phyloP scores from a whole-genome alignment of 1,140 invertebrate species.

The Drosophila nebulosa region DNA sequence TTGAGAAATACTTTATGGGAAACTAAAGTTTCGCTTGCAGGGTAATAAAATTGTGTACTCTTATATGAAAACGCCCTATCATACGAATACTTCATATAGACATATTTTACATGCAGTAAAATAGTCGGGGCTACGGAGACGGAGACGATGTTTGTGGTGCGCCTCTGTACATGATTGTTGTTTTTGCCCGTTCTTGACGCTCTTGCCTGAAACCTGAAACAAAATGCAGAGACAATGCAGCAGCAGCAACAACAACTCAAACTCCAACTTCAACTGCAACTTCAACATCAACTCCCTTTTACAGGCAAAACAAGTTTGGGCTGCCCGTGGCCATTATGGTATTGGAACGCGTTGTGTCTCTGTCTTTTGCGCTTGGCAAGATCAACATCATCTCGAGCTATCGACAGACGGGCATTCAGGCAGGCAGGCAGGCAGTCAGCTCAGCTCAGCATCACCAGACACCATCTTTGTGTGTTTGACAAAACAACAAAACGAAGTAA shows the following conservation, averaged over 20 bases:
- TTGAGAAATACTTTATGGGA: background rate
- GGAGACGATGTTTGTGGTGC: no score
- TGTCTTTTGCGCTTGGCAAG: slow-evolving; percentile 63
- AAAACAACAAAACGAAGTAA: background rate
- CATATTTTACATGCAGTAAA: background rate
- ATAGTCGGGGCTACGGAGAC: no score
- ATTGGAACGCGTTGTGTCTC: slow-evolving; percentile 18
- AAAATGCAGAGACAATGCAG: slow-evolving; percentile 71
- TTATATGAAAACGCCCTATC: background rate
- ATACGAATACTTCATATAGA: background rate
- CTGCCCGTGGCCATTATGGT: slow-evolving; percentile 59
- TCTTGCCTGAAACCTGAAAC: slow-evolving; percentile 77
- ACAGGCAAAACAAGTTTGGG: slow-evolving; percentile 76
- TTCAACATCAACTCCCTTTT: slow-evolving; percentile 67
- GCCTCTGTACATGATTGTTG: slow-evolving; percentile 36
- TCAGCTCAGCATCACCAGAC: slow-evolving; percentile 49
- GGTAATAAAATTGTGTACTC: background rate
- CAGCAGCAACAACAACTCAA: slow-evolving; percentile 23
- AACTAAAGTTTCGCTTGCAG: background rate
- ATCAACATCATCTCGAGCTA: slow-evolving; percentile 77
- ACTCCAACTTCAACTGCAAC: slow-evolving; percentile 15
- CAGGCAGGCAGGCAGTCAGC: slow-evolving; percentile 8
- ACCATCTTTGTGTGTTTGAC: slow-evolving; percentile 46
- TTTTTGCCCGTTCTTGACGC: slow-evolving; percentile 73
- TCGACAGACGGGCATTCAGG: slow-evolving; percentile 48